phyloP scores from a whole-genome alignment of 2,888 invertebrate genomes.

The Lasioglossum lativentre region DNA sequence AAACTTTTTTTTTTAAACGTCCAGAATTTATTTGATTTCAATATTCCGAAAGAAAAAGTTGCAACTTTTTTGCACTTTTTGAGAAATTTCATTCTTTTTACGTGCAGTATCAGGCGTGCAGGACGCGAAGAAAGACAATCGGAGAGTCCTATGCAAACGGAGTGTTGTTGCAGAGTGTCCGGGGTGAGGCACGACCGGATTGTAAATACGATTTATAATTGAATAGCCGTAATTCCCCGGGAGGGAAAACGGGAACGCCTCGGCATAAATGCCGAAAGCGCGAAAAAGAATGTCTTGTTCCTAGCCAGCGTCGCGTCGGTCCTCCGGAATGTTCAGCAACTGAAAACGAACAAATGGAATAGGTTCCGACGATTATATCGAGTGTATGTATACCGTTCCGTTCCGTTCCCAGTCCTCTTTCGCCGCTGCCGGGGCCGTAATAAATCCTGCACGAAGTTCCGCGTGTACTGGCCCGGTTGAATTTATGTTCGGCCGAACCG shows the following conservation, averaged over 20 bases:
- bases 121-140: conserved; percentile 9
- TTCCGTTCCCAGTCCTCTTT: conserved; percentile 10
- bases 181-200: neutral
- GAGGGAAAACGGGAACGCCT: conserved; percentile 11
- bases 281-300: conserved; percentile 28
- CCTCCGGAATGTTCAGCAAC: conserved; percentile 18
- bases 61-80: too few species aligned
- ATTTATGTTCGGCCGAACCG: conserved; percentile 44
- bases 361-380: conserved; percentile 38
- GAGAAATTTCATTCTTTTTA: too few species aligned
- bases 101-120: neutral
- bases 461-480: conserved; percentile 32
- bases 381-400: conserved; percentile 22
- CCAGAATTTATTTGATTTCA: too few species aligned
- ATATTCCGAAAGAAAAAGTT: too few species aligned
- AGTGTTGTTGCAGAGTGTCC: neutral
- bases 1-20: too few species aligned
- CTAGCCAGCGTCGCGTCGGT: neutral
- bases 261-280: conserved; percentile 16
- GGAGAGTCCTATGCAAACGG: neutral
- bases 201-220: conserved; percentile 17
- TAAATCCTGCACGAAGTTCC: conserved; percentile 57
- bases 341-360: conserved; percentile 32
- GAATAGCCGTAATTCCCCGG: neutral
- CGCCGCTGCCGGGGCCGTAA: conserved; percentile 10